Evolutionary conservation across 2,113 vertebrate genomes (phyloP).

Genomic region (Phrynosoma platyrhinos): DNA sequence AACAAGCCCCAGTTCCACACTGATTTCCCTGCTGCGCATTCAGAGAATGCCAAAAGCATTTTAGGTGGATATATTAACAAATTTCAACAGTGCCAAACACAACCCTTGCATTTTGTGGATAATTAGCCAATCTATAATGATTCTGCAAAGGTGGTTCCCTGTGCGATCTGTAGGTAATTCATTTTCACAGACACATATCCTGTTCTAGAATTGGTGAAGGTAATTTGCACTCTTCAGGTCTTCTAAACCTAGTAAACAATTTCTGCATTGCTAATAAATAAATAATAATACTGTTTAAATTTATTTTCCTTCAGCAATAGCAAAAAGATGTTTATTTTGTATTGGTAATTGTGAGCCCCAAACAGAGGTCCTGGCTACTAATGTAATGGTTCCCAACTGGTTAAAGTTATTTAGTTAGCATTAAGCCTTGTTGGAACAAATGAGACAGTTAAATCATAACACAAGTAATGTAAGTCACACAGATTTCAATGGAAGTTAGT

Average conservation of each 20-base stretch:
- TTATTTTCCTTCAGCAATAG: not conserved
- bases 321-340: not conserved
- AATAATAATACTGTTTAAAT: not conserved
- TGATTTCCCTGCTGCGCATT: conserved; percentile 68
- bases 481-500: not conserved
- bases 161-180: conserved; percentile 72
- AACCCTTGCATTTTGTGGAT: conserved; percentile 58
- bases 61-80: conserved; percentile 70
- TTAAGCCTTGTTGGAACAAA: not conserved
- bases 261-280: conserved; percentile 66
- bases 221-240: conserved; percentile 69
- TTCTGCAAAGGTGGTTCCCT: conserved; percentile 68
- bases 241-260: conserved; percentile 59
- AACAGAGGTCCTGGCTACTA: not conserved
- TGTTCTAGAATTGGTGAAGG: conserved; percentile 54
- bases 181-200: conserved; percentile 63
- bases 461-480: not conserved
- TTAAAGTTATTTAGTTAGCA: not conserved
- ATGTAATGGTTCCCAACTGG: not conserved
- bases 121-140: conserved; percentile 70
- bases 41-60: conserved; percentile 67
- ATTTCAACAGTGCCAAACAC: conserved; percentile 66
- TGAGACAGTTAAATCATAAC: not conserved
- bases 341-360: not conserved
- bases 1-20: conserved; percentile 66